phyloP scores from a whole-genome alignment of 2,113 vertebrate species.

The Esox niger region DNA sequence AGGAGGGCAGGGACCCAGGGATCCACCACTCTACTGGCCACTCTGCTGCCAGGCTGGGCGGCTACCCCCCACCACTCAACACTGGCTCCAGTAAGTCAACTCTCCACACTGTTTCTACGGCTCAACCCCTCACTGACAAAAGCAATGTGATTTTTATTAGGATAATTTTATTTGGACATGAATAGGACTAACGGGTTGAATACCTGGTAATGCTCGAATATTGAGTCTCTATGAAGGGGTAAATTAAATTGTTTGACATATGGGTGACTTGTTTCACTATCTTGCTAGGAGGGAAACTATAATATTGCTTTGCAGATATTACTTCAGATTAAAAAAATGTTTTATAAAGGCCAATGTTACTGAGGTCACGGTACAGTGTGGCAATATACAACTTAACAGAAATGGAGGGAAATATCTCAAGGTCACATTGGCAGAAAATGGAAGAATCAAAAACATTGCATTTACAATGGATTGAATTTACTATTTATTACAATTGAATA shows the following conservation, averaged over 20 bases:
- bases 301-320: not conserved
- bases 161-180: not conserved
- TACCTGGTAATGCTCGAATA: not conserved
- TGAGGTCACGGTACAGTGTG: not conserved
- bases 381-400: no score
- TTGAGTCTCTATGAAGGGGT: no score
- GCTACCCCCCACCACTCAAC: slow-evolving; percentile 39
- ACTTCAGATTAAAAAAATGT: not conserved
- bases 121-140: not conserved
- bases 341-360: not conserved
- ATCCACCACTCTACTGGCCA: not conserved
- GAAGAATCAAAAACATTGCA: no score
- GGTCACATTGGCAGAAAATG: not conserved
- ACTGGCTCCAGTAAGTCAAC: slow-evolving; percentile 56
- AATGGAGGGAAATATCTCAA: not conserved
- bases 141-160: not conserved
- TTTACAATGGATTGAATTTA: no score
- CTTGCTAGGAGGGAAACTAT: not conserved
- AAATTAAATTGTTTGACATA: not conserved
- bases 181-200: not conserved
- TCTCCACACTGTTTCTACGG: slow-evolving; percentile 12
- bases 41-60: not conserved
- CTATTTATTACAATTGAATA: no score
- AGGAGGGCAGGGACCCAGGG: slow-evolving; percentile 49
- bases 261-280: not conserved